Conservation (phyloP, 2,797 vertebrate genomes). For the Vultur gryphus region DNA sequence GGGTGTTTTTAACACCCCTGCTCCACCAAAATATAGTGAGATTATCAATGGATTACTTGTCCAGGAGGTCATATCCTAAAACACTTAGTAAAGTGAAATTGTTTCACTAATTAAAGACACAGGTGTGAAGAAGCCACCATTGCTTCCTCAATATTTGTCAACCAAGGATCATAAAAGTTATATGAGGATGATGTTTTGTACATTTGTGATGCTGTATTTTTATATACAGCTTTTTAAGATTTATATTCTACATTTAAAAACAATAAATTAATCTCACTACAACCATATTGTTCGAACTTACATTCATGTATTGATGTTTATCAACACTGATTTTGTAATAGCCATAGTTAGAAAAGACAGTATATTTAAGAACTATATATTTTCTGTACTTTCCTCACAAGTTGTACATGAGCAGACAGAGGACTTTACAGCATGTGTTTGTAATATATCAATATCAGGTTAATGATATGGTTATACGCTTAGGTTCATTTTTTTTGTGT, state of each 20-base stretch:
- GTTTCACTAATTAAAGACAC: neutral
- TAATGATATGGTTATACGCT: neutral
- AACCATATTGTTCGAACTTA: neutral
- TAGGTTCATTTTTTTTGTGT: neutral
- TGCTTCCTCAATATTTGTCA: neutral
- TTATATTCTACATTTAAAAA: neutral
- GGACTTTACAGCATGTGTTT: neutral
- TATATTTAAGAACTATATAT: neutral
- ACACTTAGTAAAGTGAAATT: neutral
- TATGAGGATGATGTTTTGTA: neutral
- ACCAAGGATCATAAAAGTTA: neutral
- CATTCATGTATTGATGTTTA: neutral
- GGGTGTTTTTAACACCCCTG: neutral
- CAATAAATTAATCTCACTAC: neutral
- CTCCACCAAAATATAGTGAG: neutral
- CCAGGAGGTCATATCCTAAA: neutral
- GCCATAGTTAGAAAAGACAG: constrained; percentile 11
- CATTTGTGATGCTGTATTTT: neutral
- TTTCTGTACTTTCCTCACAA: neutral
- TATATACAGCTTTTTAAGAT: neutral
- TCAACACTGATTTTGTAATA: neutral
- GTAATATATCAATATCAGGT: neutral
- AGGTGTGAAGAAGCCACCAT: neutral
- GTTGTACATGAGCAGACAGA: neutral
- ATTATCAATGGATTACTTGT: neutral